Evolutionary conservation across 2,797 vertebrate species (phyloP).

Genomic region (Mormyrus proboscirostris): DNA sequence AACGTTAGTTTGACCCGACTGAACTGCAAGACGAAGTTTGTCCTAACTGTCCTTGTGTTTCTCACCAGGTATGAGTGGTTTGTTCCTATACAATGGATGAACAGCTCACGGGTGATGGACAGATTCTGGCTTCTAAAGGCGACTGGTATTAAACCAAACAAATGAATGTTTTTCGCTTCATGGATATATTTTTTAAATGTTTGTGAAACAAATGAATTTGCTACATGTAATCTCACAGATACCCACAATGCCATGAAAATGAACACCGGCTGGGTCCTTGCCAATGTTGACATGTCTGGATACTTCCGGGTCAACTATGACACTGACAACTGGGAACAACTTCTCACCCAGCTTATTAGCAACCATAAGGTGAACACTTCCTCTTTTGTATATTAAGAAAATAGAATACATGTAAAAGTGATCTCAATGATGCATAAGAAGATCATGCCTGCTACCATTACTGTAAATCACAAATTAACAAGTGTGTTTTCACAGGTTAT

Average conservation of each 20-base stretch:
- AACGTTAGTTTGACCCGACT: background rate
- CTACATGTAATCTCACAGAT: conserved; percentile 25
- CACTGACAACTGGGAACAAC: conserved; percentile 70
- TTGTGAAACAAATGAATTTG: background rate
- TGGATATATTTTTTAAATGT: background rate
- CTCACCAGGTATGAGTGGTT: conserved; percentile 78
- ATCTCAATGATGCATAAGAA: background rate
- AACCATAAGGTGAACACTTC: conserved; percentile 47
- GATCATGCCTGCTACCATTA: background rate
- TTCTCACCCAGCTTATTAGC: conserved; percentile 58
- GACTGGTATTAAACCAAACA: conserved; percentile 46
- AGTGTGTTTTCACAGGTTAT: conserved; percentile 56
- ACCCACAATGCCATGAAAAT: conserved; percentile 26
- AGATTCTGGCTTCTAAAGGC: conserved; percentile 65
- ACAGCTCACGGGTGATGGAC: accelerated
- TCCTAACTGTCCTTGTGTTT: conserved; percentile 1
- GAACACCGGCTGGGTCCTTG: conserved; percentile 65
- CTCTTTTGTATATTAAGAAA: background rate
- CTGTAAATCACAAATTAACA: background rate
- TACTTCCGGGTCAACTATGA: conserved; percentile 95
- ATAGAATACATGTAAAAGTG: background rate
- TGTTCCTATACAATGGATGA: conserved; percentile 73
- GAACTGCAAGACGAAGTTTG: background rate
- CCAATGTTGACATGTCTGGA: conserved; percentile 74
- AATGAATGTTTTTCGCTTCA: background rate